A percentile compares a stretch with the other conserved stretches of the same genome.
These are phyloP conservation scores for Bostrychus sinensis DNA, from an alignment of 2,113 vertebrate genomes.

Conservation along the genomic window DNA sequence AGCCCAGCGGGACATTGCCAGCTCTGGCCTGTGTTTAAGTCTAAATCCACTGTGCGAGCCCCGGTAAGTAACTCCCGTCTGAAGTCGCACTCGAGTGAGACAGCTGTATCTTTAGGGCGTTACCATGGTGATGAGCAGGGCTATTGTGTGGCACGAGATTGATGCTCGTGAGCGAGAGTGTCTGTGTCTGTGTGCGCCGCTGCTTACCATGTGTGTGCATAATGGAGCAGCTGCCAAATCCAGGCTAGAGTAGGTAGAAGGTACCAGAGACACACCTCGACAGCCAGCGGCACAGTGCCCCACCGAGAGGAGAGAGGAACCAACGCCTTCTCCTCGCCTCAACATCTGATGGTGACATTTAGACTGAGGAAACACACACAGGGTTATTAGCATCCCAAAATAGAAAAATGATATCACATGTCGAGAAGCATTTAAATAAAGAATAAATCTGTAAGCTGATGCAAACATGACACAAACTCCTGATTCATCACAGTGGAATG, in stretches of 20 bases:
- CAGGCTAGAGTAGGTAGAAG: conserved; percentile 25
- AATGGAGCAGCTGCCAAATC: conserved; percentile 59
- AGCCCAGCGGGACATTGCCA: conserved; percentile 24
- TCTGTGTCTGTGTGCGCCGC: conserved; percentile 13
- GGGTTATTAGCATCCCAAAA: not conserved
- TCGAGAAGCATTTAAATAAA: no score
- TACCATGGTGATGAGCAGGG: conserved; percentile 70
- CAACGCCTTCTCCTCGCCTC: conserved; percentile 31
- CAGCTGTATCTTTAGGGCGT: conserved; percentile 66
- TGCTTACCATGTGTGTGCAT: conserved; percentile 28
- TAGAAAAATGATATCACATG: not conserved
- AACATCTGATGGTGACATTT: conserved; percentile 49
- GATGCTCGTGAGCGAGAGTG: conserved; percentile 39
- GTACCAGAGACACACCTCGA: conserved; percentile 50
- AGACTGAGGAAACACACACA: conserved; percentile 7
- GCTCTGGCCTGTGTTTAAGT: not conserved
- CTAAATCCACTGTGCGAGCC: conserved; percentile 10
- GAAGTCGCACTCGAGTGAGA: conserved; percentile 49
- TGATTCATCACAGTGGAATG: not conserved
- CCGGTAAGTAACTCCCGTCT: conserved; percentile 30
- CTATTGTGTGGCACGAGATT: conserved; percentile 61
- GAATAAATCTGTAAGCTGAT: no score
- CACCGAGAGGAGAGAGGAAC: conserved; percentile 14
- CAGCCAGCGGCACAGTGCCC: conserved; percentile 13
- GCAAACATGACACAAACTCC: not conserved